phyloP scores from a whole-genome alignment of 2,797 vertebrate genomes.

The Ctenosaura bakeri region DNA sequence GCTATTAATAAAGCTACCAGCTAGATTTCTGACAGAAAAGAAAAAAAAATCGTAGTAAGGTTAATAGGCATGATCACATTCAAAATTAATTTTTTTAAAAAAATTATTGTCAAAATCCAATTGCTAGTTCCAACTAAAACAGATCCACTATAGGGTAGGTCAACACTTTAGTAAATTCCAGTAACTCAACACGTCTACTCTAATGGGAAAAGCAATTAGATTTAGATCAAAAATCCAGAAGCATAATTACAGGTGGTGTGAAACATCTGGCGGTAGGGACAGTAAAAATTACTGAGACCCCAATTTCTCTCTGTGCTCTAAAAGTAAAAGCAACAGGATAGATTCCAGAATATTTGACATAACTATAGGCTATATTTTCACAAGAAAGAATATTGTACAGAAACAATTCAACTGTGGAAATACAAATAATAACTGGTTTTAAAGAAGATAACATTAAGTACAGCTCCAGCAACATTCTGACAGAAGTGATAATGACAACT shows the following conservation, averaged over 20 bases:
- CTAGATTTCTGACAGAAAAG: not conserved
- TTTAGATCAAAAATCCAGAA: not conserved
- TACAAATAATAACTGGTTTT: not conserved
- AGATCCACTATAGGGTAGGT: not conserved
- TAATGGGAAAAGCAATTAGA: not conserved
- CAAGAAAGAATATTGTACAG: not conserved
- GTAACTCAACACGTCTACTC: no score
- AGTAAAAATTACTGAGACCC: not conserved
- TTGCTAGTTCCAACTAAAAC: no score
- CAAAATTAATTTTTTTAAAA: not conserved
- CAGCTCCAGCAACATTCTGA: not conserved
- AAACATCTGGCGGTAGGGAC: not conserved
- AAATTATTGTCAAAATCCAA: no score
- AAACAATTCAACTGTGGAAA: not conserved
- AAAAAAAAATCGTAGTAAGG: not conserved
- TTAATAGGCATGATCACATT: not conserved
- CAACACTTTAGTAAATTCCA: no score
- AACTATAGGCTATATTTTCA: not conserved
- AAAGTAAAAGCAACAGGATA: slow-evolving; percentile 1
- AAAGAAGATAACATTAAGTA: not conserved
- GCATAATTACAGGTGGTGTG: not conserved
- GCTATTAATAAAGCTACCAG: not conserved
- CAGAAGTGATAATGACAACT: not conserved
- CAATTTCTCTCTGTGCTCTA: not conserved
- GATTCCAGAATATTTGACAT: not conserved